Percentiles rank a stretch among this genome's conserved stretches.
Evolutionary conservation across 2,888 invertebrate species (phyloP).

Genomic region (Eristalis pertinax): DNA sequence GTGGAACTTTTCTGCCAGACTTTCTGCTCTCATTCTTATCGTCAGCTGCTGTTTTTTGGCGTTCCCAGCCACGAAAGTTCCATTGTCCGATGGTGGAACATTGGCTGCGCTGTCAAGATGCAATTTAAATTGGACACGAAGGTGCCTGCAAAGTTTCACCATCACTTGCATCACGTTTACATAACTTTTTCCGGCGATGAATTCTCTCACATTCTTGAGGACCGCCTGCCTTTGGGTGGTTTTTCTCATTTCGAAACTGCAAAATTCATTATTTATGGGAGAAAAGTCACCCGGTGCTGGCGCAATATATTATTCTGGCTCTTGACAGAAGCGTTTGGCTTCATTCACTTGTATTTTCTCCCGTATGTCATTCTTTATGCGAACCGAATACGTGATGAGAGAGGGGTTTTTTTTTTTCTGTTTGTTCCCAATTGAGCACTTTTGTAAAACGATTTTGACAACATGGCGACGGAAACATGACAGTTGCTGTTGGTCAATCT

Average conservation of each 20-base stretch:
- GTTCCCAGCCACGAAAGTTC: neutral
- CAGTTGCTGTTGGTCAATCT: neutral
- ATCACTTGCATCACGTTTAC: slow-evolving; percentile 4
- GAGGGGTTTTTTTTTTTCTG: neutral
- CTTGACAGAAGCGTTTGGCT: slow-evolving; percentile 41
- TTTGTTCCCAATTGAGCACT: neutral
- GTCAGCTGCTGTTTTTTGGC: slow-evolving; percentile 18
- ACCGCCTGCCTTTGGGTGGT: too few relatives aligned
- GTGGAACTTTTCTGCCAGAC: slow-evolving; percentile 17
- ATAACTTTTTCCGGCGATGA: neutral
- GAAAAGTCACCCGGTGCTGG: slow-evolving; percentile 43
- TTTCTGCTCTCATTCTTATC: neutral
- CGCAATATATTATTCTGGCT: slow-evolving; percentile 46
- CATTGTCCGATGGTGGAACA: slow-evolving; percentile 21
- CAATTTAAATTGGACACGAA: slow-evolving; percentile 37
- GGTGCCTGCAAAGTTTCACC: neutral
- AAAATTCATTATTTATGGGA: slow-evolving; percentile 31
- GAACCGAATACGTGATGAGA: slow-evolving; percentile 7
- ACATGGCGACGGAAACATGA: neutral
- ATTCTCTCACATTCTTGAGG: neutral
- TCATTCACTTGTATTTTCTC: neutral
- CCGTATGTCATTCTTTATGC: slow-evolving; percentile 31
- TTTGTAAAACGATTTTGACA: slow-evolving; percentile 1
- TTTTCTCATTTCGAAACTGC: neutral
- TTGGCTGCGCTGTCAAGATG: slow-evolving; percentile 17